Evolutionary conservation across 2,113 vertebrate species (phyloP), one percentile per base, ranked within the genome.

Genomic region (Corythornis cristatus): DNA sequence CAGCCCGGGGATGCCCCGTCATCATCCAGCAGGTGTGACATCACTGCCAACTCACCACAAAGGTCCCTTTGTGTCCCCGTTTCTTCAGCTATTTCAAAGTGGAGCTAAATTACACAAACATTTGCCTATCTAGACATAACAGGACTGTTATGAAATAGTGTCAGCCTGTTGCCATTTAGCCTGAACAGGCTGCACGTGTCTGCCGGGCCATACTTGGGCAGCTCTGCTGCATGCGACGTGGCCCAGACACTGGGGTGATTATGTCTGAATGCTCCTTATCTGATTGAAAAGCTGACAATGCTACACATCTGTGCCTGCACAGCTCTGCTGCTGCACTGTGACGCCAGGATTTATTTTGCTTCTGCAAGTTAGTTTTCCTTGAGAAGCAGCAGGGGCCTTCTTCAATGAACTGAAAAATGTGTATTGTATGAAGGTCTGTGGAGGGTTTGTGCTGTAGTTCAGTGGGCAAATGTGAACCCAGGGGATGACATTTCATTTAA

Each of bases 381-480:
- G 74, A 93, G 95, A 90, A 83, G 87, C 90, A 95, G 89, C 88
- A 77, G 95, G 93, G 84, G 71, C 77, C 54, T 86, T 94, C 95
- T 96, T 93, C 90, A 95, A 92, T 92, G 95, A 93, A 71, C 78
- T 93, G 90, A 93, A 81, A 97, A 94, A 89, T 86, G 60, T 86
- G 64, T 83, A 92, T 89, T 87, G 80, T 94, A n/a, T 54, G 89
- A 56, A 75, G 58, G 81, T 80, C 90, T 82, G 67, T 20, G 62
- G 71, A 89, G 88, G 54, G 77, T 92, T 91, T 81, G 83, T 86
- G 33, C 85, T 17, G 23, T 68, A 89, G 85, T 94, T 83, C 94
- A 81, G 16, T 60, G 65, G 80, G 79, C 42, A 95, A 68, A 91
- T 45, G 86, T 8, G 88, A 73, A 81, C 82, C 35, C 61, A 71